Percentiles rank a stretch among this genome's conserved stretches.
phyloP scores from a whole-genome alignment of 2,797 vertebrate genomes.

The Mionectes olivaceus region DNA sequence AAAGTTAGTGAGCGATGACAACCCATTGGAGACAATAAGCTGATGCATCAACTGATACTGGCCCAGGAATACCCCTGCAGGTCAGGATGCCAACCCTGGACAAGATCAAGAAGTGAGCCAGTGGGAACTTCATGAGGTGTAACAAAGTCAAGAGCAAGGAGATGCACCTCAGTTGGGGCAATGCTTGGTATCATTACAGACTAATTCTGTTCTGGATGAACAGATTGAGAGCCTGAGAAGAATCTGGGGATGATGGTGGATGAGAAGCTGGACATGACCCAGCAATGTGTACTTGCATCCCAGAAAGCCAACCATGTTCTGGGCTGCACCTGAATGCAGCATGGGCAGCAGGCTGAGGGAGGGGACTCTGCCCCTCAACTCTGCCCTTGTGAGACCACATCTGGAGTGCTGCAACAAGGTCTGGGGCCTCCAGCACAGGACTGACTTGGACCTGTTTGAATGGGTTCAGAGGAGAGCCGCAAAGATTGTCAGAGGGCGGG shows the following conservation, averaged over 20 bases:
- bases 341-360: neutral
- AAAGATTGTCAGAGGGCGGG: neutral
- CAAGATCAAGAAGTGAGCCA: neutral
- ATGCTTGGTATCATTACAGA: accelerated
- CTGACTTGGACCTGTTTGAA: neutral
- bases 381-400: neutral
- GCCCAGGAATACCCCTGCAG: neutral
- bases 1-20: neutral
- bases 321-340: accelerated
- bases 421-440: neutral
- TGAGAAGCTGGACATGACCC: neutral
- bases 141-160: neutral
- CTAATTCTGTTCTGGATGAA: neutral
- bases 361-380: neutral
- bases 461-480: neutral
- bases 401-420: accelerated
- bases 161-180: neutral
- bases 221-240: neutral
- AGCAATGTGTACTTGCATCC: neutral
- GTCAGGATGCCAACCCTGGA: neutral
- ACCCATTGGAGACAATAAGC: accelerated
- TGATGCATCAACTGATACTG: neutral
- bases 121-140: neutral
- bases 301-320: accelerated
- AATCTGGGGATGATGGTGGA: neutral